These are phyloP conservation scores for Microtus pennsylvanicus DNA, from an alignment of 2,113 vertebrate species.

Conservation along the genomic window DNA sequence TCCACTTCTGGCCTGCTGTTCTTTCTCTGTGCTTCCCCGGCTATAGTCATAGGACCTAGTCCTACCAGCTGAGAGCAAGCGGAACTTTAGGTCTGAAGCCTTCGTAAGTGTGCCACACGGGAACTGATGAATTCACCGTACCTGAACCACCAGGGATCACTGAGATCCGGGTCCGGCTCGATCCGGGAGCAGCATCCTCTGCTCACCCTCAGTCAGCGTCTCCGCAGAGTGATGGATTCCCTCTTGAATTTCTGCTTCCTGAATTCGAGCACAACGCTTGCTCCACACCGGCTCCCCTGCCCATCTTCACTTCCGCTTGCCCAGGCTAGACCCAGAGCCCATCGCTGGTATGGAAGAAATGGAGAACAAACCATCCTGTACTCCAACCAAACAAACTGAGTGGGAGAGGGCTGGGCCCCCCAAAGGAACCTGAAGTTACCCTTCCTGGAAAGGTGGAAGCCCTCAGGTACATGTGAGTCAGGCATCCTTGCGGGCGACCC, in stretches of 20 bases:
- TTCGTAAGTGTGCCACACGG: neutral
- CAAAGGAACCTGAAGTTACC: neutral
- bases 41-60: neutral
- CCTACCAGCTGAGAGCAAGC: neutral
- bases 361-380: neutral
- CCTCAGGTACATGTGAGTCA: neutral
- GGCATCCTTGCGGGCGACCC: neutral
- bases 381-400: neutral
- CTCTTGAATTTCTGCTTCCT: neutral
- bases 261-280: neutral
- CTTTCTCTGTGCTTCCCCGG: slow-evolving; percentile 11
- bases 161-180: slow-evolving; percentile 6
- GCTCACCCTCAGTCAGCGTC: neutral
- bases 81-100: slow-evolving; percentile 8
- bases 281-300: neutral
- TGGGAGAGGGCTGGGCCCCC: neutral
- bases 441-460: neutral
- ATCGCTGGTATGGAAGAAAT: neutral
- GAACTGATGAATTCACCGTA: neutral
- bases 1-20: neutral
- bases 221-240: neutral
- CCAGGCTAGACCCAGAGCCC: neutral
- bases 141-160: neutral
- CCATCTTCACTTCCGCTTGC: neutral
- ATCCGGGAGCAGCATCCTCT: neutral